phyloP scores from a whole-genome alignment of 23 tunicate species.

The Diplosoma virens region DNA sequence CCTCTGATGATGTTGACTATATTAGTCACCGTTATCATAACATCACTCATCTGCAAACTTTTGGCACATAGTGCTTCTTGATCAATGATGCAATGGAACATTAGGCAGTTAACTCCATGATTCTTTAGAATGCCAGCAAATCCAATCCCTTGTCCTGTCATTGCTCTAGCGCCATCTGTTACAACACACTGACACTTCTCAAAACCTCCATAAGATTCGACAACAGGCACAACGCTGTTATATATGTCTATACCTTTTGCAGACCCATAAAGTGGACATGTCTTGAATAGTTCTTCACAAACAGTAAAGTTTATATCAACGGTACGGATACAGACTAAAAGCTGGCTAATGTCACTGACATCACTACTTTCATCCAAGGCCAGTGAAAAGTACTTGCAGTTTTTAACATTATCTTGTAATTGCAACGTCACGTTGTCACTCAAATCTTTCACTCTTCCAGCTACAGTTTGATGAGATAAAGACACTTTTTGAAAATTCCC shows the following conservation, averaged over 20 bases:
- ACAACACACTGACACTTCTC: no score
- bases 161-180: no score
- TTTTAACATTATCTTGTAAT: background rate
- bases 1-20: no score
- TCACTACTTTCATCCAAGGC: slow-evolving; percentile 15
- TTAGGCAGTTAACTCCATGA: no score
- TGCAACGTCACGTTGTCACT: background rate
- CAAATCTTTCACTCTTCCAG: slow-evolving; percentile 6
- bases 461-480: slow-evolving; percentile 9
- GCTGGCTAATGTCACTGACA: slow-evolving; percentile 6
- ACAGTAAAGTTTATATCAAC: slow-evolving; percentile 11
- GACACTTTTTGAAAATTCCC: slow-evolving; percentile 8
- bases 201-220: no score
- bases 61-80: no score
- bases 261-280: slow-evolving; percentile 4
- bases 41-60: no score
- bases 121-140: no score
- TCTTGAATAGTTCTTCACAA: slow-evolving; percentile 5
- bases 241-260: slow-evolving; percentile 8
- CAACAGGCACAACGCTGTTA: background rate
- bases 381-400: slow-evolving; percentile 1
- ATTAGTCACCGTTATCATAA: no score
- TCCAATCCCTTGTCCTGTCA: no score
- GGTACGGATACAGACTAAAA: background rate
- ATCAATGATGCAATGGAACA: no score